phyloP scores from a whole-genome alignment of 1,140 invertebrate species.

The Bicyclus anynana region DNA sequence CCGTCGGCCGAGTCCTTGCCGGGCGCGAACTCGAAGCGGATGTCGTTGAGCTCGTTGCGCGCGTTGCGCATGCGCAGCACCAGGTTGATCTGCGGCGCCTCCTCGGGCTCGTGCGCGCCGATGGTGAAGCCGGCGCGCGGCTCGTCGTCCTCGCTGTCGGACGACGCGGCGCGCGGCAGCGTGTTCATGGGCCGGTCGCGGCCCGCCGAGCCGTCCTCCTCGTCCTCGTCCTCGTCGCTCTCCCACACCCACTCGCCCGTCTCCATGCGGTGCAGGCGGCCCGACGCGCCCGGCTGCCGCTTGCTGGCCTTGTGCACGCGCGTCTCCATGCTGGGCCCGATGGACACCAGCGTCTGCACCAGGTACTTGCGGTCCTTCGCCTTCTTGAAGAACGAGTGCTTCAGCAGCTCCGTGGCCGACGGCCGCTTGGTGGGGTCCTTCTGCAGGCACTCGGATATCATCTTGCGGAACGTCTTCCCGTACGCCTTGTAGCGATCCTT shows the following conservation, averaged over 20 bases:
- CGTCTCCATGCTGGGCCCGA: conserved; percentile 91
- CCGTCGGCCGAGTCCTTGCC: conserved; percentile 97
- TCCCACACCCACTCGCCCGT: conserved; percentile 99
- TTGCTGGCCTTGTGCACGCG: conserved; percentile 92
- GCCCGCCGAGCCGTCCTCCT: conserved; percentile 57
- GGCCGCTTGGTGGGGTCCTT: conserved; percentile 97
- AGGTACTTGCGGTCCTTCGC: conserved; percentile 98
- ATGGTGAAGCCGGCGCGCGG: conserved; percentile 55
- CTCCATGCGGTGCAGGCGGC: conserved; percentile 93
- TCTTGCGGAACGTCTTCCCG: conserved; percentile 97
- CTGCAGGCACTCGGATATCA: conserved; percentile 97
- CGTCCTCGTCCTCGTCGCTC: conserved; percentile 83
- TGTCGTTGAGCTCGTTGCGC: conserved; percentile 96
- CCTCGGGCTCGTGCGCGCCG: conserved; percentile 45
- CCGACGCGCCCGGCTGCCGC: conserved; percentile 93
- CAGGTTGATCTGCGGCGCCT: conserved; percentile 55
- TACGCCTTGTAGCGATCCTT: conserved; percentile 99
- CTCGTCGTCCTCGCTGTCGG: conserved; percentile 76
- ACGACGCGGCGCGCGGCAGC: conserved; percentile 77
- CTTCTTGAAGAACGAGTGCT: conserved; percentile 99
- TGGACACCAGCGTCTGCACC: conserved; percentile 91
- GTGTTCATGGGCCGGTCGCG: conserved; percentile 78
- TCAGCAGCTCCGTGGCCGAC: conserved; percentile 97
- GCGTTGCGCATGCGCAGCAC: conserved; percentile 82
- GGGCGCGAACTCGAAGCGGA: conserved; percentile 97